These are phyloP conservation scores for Sparus aurata DNA, from an alignment of 2,797 vertebrate genomes.

Conservation along the genomic window DNA sequence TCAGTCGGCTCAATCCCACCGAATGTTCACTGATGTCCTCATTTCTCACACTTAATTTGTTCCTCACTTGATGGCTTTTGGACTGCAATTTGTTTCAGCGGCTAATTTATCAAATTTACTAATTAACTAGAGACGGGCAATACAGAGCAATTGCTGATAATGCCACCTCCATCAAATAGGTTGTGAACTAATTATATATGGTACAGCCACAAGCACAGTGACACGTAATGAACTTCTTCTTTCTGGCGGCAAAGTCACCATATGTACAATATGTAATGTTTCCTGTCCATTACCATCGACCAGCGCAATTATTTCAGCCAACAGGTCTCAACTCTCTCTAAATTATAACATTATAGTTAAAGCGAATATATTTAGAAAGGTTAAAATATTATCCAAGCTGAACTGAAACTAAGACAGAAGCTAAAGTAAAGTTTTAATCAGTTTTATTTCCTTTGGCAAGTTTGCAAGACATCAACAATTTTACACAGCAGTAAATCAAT, in stretches of 20 bases:
- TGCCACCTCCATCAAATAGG: slow-evolving; percentile 55
- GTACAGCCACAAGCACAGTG: slow-evolving; percentile 46
- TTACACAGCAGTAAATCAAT: slow-evolving; percentile 35
- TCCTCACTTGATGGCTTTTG: slow-evolving; percentile 65
- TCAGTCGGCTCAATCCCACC: slow-evolving; percentile 25
- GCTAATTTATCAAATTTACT: slow-evolving; percentile 74
- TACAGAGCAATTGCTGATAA: slow-evolving; percentile 68
- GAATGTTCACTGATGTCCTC: slow-evolving; percentile 58
- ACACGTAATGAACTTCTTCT: slow-evolving; percentile 55
- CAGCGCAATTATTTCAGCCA: slow-evolving; percentile 10
- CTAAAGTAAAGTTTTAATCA: slow-evolving; percentile 34
- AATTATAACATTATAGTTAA: neutral
- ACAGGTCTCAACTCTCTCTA: neutral
- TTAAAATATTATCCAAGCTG: neutral
- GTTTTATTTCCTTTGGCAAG: slow-evolving; percentile 31
- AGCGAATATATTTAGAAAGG: neutral
- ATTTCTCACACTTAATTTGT: slow-evolving; percentile 68
- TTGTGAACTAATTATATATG: slow-evolving; percentile 69
- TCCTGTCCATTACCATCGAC: slow-evolving; percentile 17
- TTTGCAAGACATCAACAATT: slow-evolving; percentile 31
- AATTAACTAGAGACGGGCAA: slow-evolving; percentile 70
- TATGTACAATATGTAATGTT: slow-evolving; percentile 44
- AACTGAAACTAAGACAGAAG: neutral
- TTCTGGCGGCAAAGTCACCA: slow-evolving; percentile 47
- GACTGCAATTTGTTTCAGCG: slow-evolving; percentile 62